Conservation (phyloP, 1,140 invertebrate genomes). For the Diuraphis noxia region DNA sequence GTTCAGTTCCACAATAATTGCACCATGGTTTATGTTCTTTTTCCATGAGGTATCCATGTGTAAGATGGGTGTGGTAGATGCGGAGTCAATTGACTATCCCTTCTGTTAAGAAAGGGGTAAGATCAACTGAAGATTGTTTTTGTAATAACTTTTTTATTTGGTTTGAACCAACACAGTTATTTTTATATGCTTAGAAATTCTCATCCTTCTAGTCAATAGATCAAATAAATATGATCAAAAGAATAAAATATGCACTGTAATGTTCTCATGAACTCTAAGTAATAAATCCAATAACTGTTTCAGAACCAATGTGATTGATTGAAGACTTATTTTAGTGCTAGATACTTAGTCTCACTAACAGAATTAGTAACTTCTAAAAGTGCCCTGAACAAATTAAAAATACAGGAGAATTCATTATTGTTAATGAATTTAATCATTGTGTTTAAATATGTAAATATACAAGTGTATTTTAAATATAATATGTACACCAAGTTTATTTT, state of each 20-base stretch:
- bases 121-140: no score
- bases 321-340: not conserved
- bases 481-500: constrained; percentile 27
- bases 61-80: no score
- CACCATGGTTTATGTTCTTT: no score
- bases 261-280: not conserved
- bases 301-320: not conserved
- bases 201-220: not conserved
- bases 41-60: no score
- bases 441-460: not conserved
- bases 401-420: constrained; percentile 9
- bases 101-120: no score
- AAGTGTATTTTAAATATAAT: constrained; percentile 14
- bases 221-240: not conserved
- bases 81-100: no score
- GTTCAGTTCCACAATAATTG: no score
- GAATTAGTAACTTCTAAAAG: not conserved
- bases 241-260: not conserved
- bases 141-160: no score
- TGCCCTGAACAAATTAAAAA: not conserved
- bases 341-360: not conserved
- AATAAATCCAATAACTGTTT: not conserved
- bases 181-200: not conserved
- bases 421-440: not conserved
- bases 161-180: no score